These are phyloP conservation scores for Notodonta dromedarius DNA, from an alignment of 2,888 invertebrate genomes.

Conservation along the genomic window DNA sequence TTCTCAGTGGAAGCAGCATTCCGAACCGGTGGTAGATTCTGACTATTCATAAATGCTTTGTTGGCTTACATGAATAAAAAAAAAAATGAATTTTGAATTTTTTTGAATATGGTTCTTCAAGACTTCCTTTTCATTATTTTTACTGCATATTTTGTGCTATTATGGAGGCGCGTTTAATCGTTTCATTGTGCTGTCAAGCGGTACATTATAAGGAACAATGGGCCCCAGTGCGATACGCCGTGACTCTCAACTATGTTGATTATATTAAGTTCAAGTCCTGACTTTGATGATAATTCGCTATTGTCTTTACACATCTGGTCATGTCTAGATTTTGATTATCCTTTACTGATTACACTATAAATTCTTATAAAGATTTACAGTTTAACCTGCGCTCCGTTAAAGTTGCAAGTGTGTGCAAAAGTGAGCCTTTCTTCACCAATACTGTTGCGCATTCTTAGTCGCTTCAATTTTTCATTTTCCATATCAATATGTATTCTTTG, in stretches of 20 bases:
- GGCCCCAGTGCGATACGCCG: constrained; percentile 11
- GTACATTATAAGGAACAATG: constrained; percentile 27
- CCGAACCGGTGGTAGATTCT: no score
- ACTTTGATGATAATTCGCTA: constrained; percentile 6
- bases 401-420: no score
- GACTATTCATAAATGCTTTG: no score
- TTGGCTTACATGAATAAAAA: no score
- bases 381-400: no score
- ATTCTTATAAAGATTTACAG: no score
- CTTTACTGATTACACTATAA: neutral
- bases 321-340: neutral
- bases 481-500: no score
- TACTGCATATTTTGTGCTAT: constrained; percentile 1
- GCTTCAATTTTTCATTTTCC: no score
- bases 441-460: no score
- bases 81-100: no score
- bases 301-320: constrained; percentile 20
- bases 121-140: neutral
- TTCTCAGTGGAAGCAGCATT: no score
- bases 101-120: neutral
- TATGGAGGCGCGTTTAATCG: constrained; percentile 23
- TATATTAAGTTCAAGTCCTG: neutral
- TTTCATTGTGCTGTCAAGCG: constrained; percentile 18
- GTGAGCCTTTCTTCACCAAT: no score
- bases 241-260: constrained; percentile 11